These are phyloP conservation scores for Heliornis fulica DNA, from an alignment of 2,113 vertebrate species.

Conservation along the genomic window DNA sequence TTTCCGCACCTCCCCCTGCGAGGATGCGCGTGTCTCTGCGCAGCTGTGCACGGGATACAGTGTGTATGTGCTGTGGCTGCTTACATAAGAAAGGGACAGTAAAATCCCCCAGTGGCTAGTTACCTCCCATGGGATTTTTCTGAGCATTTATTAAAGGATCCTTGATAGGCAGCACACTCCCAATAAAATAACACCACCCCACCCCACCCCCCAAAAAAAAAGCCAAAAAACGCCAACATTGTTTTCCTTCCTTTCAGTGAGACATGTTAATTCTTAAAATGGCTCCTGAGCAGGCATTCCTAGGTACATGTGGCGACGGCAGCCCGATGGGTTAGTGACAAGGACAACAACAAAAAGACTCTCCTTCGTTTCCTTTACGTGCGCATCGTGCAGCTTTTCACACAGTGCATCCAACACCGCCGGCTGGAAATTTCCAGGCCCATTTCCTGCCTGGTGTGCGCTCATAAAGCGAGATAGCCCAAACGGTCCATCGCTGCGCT, in stretches of 20 bases:
- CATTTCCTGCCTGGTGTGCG: slow-evolving; percentile 61
- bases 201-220: too few relatives aligned
- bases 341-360: neutral
- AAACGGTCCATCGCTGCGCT: slow-evolving; percentile 29
- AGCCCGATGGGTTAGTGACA: neutral
- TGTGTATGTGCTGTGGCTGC: neutral
- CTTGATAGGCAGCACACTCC: neutral
- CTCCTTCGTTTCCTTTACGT: slow-evolving; percentile 38
- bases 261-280: slow-evolving; percentile 37
- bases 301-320: neutral
- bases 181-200: neutral
- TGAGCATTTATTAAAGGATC: neutral
- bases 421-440: slow-evolving; percentile 61
- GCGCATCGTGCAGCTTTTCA: slow-evolving; percentile 38
- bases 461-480: slow-evolving; percentile 42
- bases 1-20: neutral
- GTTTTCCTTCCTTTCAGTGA: slow-evolving; percentile 40
- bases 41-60: neutral
- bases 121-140: slow-evolving; percentile 18
- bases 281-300: slow-evolving; percentile 43
- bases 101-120: neutral
- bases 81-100: neutral
- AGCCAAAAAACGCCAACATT: neutral
- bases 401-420: slow-evolving; percentile 34
- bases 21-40: neutral